Evolutionary conservation across 2,888 invertebrate species (phyloP).

Genomic region (Ormyrus pomaceus): DNA sequence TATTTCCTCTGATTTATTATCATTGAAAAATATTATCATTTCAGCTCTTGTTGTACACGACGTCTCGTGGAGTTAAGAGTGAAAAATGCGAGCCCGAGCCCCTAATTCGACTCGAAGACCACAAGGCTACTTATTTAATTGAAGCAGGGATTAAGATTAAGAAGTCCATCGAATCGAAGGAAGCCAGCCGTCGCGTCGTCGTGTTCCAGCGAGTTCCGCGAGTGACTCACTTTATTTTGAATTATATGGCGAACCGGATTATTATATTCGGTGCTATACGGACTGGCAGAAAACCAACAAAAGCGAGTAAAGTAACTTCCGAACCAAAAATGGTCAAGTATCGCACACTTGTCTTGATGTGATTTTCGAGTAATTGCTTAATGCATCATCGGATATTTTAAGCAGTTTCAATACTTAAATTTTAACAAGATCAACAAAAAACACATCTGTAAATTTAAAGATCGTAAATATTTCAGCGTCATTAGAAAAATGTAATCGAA

Average conservation of each 20-base stretch:
- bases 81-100: conserved; percentile 22
- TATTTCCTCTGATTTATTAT: neutral
- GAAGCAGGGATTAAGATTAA: conserved; percentile 45
- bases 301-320: conserved; percentile 4
- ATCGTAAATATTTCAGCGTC: too few relatives aligned
- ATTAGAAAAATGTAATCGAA: too few relatives aligned
- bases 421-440: too few relatives aligned
- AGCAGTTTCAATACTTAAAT: too few relatives aligned
- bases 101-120: conserved; percentile 39
- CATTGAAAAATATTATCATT: neutral
- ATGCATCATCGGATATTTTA: too few relatives aligned
- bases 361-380: too few relatives aligned
- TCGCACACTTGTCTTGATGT: neutral
- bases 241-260: neutral
- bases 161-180: conserved; percentile 43
- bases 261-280: conserved; percentile 9
- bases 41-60: neutral
- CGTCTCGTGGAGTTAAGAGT: neutral
- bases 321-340: conserved; percentile 20
- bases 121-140: conserved; percentile 45
- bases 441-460: too few relatives aligned
- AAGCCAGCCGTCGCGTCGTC: conserved; percentile 36
- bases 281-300: conserved; percentile 5
- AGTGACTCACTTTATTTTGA: conserved; percentile 36
- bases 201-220: neutral